Evolutionary conservation across 92 coral and sea anemone species (phyloP).

Genomic region (Palythoa grandis): DNA sequence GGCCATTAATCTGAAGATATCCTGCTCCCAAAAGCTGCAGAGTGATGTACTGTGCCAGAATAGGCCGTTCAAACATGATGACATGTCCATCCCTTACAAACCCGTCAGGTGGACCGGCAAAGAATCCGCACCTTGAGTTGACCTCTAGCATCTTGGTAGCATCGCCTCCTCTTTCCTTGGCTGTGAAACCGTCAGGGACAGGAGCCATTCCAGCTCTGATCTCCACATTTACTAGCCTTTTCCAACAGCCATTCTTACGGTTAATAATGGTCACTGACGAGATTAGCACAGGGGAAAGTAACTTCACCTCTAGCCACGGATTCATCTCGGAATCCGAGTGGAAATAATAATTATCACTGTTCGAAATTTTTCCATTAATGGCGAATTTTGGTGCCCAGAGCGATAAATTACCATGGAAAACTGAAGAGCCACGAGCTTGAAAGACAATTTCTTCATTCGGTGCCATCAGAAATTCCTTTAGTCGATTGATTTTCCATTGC

Average conservation of each 20-base stretch:
- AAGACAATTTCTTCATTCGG: too few species aligned
- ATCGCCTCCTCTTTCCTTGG: neutral
- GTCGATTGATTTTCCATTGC: neutral
- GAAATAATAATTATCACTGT: neutral
- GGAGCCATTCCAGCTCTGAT: conserved; percentile 53
- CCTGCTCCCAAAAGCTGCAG: neutral
- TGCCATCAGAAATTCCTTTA: neutral
- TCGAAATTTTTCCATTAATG: neutral
- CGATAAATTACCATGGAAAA: too few species aligned
- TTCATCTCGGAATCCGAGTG: neutral
- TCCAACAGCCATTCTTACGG: neutral
- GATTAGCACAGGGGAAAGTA: neutral
- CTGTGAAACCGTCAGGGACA: conserved; percentile 39
- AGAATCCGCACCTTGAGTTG: neutral
- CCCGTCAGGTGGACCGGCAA: neutral
- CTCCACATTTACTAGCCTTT: conserved; percentile 42
- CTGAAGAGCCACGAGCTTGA: neutral
- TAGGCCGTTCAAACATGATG: neutral
- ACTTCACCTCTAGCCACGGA: neutral
- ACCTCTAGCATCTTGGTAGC: neutral
- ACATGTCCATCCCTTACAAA: neutral
- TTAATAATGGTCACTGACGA: neutral
- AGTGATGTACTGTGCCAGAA: neutral
- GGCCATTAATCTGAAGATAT: conserved; percentile 19
- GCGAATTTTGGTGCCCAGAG: neutral